These are phyloP conservation scores for Tipula vernalis DNA, from an alignment of 2,888 invertebrate genomes.

Conservation along the genomic window DNA sequence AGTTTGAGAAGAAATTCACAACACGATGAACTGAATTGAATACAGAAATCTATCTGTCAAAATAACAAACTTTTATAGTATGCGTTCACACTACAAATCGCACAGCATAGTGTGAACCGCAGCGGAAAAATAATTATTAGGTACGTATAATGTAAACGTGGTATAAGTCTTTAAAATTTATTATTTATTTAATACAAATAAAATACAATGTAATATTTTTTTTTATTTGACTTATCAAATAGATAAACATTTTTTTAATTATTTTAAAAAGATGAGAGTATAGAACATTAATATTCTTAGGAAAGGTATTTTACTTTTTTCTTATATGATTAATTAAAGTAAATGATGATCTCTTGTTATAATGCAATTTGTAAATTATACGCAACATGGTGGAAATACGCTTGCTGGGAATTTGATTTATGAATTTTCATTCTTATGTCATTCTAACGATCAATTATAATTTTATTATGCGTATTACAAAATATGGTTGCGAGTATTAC, in stretches of 20 bases:
- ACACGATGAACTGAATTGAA: too few relatives aligned
- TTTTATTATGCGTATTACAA: neutral
- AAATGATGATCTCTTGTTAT: neutral
- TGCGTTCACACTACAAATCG: too few relatives aligned
- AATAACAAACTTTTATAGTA: too few relatives aligned
- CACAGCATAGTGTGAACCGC: too few relatives aligned
- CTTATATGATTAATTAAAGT: neutral
- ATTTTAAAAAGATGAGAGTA: neutral
- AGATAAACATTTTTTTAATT: neutral
- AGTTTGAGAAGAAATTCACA: too few relatives aligned
- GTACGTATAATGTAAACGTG: too few relatives aligned
- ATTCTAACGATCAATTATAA: neutral
- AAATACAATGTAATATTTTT: neutral
- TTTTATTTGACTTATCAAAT: neutral
- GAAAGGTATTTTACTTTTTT: neutral
- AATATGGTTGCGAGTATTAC: neutral
- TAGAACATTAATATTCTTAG: neutral
- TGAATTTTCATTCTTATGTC: neutral
- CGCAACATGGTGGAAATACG: neutral
- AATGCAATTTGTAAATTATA: slow-evolving; percentile 4
- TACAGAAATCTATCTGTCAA: too few relatives aligned
- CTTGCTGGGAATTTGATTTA: neutral
- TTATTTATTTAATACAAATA: neutral
- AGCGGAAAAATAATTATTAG: too few relatives aligned
- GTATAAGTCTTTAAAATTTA: neutral